Conservation (phyloP, 2,113 vertebrate species). For the Taxidea taxus region DNA sequence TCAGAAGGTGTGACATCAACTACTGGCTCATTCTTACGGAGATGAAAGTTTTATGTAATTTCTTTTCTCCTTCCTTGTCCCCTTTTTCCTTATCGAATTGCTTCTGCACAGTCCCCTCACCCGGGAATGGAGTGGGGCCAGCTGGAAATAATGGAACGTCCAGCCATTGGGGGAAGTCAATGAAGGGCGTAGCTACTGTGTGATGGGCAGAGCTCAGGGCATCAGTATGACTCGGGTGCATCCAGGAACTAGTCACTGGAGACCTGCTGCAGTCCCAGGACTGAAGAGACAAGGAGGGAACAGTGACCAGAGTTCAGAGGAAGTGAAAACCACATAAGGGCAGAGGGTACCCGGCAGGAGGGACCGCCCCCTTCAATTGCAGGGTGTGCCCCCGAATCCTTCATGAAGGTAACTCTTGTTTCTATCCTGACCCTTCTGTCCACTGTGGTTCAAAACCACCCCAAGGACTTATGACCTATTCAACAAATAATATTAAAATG, state of each 20-base stretch:
- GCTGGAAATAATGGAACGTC: neutral
- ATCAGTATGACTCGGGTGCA: fast-evolving
- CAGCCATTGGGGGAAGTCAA: neutral
- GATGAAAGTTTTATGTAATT: neutral
- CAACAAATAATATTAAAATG: neutral
- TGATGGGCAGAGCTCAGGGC: neutral
- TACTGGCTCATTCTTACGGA: neutral
- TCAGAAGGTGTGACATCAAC: neutral
- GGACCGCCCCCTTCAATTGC: neutral
- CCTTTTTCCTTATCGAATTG: fast-evolving
- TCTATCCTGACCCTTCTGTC: neutral
- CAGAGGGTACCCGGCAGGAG: neutral
- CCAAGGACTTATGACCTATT: neutral
- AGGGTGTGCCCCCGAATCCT: no score
- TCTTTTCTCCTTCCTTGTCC: neutral
- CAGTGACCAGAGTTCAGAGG: neutral
- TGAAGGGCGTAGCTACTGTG: fast-evolving
- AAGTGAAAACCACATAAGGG: fast-evolving
- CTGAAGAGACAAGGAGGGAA: neutral
- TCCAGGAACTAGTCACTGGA: neutral
- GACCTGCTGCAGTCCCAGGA: no score
- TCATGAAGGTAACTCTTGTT: neutral
- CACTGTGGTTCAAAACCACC: neutral
- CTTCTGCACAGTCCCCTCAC: fast-evolving
- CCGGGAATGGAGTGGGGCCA: fast-evolving